Evolutionary conservation across 2,113 vertebrate genomes (phyloP), one percentile per base, ranked within the genome.

Genomic region (Ammodytes marinus): DNA sequence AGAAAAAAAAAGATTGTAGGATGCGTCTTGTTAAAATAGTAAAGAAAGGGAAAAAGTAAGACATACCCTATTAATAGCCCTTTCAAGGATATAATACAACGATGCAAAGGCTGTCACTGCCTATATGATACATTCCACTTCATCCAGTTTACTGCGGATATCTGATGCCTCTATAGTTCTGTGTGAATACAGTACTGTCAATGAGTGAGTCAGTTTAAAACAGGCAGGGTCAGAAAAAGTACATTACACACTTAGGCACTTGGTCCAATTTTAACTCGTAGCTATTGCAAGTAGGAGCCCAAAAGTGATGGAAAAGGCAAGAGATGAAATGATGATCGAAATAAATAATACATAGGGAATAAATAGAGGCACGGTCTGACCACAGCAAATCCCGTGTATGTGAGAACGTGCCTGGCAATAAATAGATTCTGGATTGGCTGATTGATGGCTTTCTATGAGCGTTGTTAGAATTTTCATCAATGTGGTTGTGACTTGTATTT

Each of bases 61-160:
- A 19, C 10, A 43, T 3, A 15, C 1, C 10, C 46, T 74, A 59
- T 2, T 0, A 14, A 49, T 42, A 77, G 54, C 12, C 7, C 11
- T 63, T 45, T 17, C 39, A 70, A 45, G 13, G n/a, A 53, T 37
- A 64, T 27, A 35, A 68, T 69, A 6, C 19, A 14, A 54, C 67
- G 52, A 55, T 46, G 17, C 35, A 66, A 74, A 61, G 0, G 58
- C 17, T 77, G 49, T 43, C 8, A 59, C 53, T 59, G 27, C n/a
- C 8, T 35, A 58, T 27, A 55, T 58, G 35, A 55, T 52, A 55
- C 52, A 47, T 53, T 40, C 65, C 35, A 60, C 53, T 79, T 57
- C 15, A 53, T 60, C 63, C 39, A 61, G 55, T 88, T 37, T 47
- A 75, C 39, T 46, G 43, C 53, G 85, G 87, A 86, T 78, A 79